Evolutionary conservation across 2,888 invertebrate genomes (phyloP), one percentile per base, ranked within the genome.

Genomic region (Macrophya annulata): DNA sequence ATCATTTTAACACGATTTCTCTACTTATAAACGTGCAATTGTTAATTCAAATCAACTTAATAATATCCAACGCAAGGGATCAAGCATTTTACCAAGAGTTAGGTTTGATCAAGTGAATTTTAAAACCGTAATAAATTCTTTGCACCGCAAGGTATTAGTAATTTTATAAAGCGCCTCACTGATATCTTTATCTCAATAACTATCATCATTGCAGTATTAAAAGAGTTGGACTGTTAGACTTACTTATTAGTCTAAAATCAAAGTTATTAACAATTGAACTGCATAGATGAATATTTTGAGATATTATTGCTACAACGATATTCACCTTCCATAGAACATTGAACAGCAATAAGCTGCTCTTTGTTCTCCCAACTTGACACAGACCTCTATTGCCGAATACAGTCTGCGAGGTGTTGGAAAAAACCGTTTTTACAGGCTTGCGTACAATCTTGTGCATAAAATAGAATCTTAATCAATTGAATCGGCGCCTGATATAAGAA

Each of bases 371-470:
- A 37, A 68, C 12, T 68, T 68, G 17, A 37, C n/a, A 5, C 68
- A 68, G 68, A 68, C 17, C 17, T 37, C 10, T 17, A 55, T 12
- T 12, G 55, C 55, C 12, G 1, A 55, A 55, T 5, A 37, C 12
- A 17, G 37, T 68, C 68, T 68, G 37, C 15, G 37, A 68, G 21
- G 25, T 37, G 15, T 37, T 17, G 68, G 68, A 12, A 68, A 37
- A 68, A 55, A 55, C 15, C 31, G 12, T 17, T 12, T 55, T 5
- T 55, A 55, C 55, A 55, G 65, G 31, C 6, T 31, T 8, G 31
- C 65, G 4, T 65, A 25, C 31, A 65, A 45, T 43, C 17, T 74
- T 74, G 72, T 74, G 72, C 45, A 74, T 71, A 71, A 40, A n/a
- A 74, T 45, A 21, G 17, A 74, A 74, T 21, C 72, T 21, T 31